phyloP scores from a whole-genome alignment of 1,140 invertebrate genomes.

The Drosophila eugracilis region DNA sequence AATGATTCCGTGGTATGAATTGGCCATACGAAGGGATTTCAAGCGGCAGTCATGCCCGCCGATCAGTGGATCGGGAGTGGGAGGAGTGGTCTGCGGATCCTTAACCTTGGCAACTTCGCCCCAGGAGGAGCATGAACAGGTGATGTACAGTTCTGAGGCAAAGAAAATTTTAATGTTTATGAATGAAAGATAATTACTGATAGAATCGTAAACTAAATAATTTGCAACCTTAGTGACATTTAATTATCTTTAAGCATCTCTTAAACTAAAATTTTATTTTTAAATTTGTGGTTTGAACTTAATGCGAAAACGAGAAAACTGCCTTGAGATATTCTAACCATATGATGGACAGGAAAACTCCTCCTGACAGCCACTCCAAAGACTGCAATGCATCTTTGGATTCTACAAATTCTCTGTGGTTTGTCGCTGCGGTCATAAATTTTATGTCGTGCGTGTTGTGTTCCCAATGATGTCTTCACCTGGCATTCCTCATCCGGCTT shows the following conservation, averaged over 20 bases:
- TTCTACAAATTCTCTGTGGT: slow-evolving; percentile 21
- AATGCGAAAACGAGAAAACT: background rate
- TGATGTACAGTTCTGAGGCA: slow-evolving; percentile 1
- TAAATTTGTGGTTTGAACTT: background rate
- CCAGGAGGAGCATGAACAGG: slow-evolving; percentile 61
- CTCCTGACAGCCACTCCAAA: background rate
- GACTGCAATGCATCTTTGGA: slow-evolving; percentile 3
- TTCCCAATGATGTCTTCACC: slow-evolving; percentile 43
- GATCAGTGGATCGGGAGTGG: slow-evolving; percentile 49
- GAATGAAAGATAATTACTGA: too few species aligned
- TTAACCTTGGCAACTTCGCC: slow-evolving; percentile 58
- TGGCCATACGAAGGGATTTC: slow-evolving; percentile 89
- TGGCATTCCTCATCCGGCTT: slow-evolving; percentile 66
- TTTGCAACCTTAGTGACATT: too few species aligned
- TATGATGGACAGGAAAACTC: background rate
- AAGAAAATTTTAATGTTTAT: too few species aligned
- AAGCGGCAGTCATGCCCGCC: slow-evolving; percentile 90
- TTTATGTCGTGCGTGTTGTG: slow-evolving; percentile 25
- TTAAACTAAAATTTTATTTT: too few species aligned
- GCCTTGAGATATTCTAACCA: background rate
- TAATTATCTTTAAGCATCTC: too few species aligned
- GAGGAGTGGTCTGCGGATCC: slow-evolving; percentile 10
- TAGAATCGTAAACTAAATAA: too few species aligned
- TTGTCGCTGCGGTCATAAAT: slow-evolving; percentile 31
- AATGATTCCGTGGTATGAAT: slow-evolving; percentile 93